These are phyloP conservation scores for Corynorhinus townsendii DNA, from an alignment of 2,113 vertebrate genomes.

Conservation along the genomic window DNA sequence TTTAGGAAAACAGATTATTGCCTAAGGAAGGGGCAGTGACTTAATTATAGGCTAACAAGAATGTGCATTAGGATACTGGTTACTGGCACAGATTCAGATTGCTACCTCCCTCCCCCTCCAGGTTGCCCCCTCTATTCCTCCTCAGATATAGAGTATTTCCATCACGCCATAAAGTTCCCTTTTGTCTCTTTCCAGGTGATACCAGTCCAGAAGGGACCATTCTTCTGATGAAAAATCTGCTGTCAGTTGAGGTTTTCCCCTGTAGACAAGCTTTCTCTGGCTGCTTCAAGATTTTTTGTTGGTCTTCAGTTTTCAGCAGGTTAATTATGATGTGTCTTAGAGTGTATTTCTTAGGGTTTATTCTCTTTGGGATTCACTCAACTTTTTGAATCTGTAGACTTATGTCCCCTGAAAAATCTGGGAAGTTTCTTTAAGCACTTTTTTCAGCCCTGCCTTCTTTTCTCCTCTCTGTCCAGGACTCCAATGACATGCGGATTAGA, in stretches of 20 bases:
- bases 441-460: background rate
- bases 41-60: no score
- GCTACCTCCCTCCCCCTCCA: no score
- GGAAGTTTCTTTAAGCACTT: background rate
- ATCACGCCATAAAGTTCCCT: background rate
- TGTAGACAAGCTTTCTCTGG: background rate
- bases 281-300: background rate
- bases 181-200: background rate
- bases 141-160: background rate
- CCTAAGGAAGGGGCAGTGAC: no score
- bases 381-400: background rate
- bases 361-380: background rate
- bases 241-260: background rate
- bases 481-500: background rate
- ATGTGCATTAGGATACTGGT: no score
- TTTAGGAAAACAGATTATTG: no score
- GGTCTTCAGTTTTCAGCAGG: background rate
- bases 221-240: background rate
- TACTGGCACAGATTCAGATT: no score
- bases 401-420: background rate
- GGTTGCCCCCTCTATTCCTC: no score
- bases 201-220: background rate
- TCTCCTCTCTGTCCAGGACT: background rate
- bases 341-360: background rate
- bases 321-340: background rate